Base-by-base conservation (phyloP, 1,140 invertebrate genomes). In the Sycophila sp. region DNA sequence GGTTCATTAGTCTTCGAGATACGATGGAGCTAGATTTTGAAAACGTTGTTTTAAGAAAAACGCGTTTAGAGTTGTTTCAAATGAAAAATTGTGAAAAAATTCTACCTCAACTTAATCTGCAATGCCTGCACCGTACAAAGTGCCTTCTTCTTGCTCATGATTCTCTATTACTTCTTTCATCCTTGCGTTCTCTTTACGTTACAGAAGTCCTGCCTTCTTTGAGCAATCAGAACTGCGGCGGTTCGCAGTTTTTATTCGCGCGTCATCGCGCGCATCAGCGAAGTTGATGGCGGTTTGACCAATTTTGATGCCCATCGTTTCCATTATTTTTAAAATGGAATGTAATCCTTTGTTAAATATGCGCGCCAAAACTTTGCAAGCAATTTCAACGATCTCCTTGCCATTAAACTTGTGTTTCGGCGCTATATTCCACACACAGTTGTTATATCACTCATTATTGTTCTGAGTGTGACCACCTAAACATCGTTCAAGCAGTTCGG, bases 31-130 rank as follows among this genome's bases (percentile, higher is more conserved):
- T n/a, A n/a, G n/a, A n/a, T n/a, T n/a, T n/a, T n/a, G n/a, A n/a
- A n/a, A n/a, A n/a, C n/a, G n/a, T n/a, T 19, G 45, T 49, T 49
- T 49, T 17, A 19, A 49, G 45, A 49, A 49, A 49, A 49, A 49
- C 17, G 45, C 45, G 45, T 49, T 49, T 49, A 49, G 22, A 49
- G 45, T n/a, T n/a, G n/a, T 49, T 49, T 10, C 3, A 24, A 49
- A 19, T 10, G 22, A 22, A 22, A 19, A 49, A 49, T 22, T 49
- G n/a, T 8, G n/a, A 19, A 19, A 49, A 49, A 49, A 4, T 17
- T 49, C 22, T 49, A 19, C 22, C n/a, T 49, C 3, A 15, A 15
- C 22, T 19, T 49, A 17, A 49, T 49, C 45, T 49, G 22, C 22
- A 19, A 49, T 49, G 45, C 45, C 45, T 49, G 2, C 38, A 40